A percentile compares a stretch with the other conserved stretches of the same genome.
Conservation (phyloP, 1,140 invertebrate genomes). For the Mesaphorura yosii region DNA sequence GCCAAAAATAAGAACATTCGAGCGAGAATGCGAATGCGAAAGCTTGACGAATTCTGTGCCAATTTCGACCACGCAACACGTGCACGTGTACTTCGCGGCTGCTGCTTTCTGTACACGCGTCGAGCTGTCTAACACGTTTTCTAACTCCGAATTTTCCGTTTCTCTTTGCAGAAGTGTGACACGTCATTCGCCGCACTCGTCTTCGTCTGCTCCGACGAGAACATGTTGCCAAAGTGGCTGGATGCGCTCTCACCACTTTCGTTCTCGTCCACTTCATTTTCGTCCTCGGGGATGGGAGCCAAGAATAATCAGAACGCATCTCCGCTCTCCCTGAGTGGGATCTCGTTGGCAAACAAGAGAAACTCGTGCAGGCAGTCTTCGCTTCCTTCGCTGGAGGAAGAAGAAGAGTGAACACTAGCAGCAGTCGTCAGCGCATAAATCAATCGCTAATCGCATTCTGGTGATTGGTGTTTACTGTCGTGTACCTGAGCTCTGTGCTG, state of each 20-base stretch:
- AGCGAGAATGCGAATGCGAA: too few species aligned
- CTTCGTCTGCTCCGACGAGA: conserved; percentile 25
- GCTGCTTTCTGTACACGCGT: too few species aligned
- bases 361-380: conserved; percentile 13
- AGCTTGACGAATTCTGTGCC: too few species aligned
- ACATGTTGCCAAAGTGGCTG: conserved; percentile 21
- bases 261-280: not conserved
- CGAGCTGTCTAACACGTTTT: too few species aligned
- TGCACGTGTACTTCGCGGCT: too few species aligned
- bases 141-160: conserved; percentile 10
- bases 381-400: conserved; percentile 17
- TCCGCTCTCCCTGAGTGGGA: not conserved
- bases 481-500: too few species aligned
- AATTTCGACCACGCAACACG: too few species aligned
- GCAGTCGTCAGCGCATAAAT: not conserved
- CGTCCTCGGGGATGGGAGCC: not conserved
- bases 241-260: conserved; percentile 11
- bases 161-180: conserved; percentile 29
- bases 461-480: too few species aligned
- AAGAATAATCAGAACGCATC: too few species aligned
- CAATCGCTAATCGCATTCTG: too few species aligned
- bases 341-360: not conserved
- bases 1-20: too few species aligned
- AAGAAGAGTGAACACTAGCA: conserved; percentile 6
- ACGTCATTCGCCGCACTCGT: conserved; percentile 26